A percentile compares a stretch with the other conserved stretches of the same genome.
Evolutionary conservation across 2,888 invertebrate genomes (phyloP).

Genomic region (Perizoma affinitatum): DNA sequence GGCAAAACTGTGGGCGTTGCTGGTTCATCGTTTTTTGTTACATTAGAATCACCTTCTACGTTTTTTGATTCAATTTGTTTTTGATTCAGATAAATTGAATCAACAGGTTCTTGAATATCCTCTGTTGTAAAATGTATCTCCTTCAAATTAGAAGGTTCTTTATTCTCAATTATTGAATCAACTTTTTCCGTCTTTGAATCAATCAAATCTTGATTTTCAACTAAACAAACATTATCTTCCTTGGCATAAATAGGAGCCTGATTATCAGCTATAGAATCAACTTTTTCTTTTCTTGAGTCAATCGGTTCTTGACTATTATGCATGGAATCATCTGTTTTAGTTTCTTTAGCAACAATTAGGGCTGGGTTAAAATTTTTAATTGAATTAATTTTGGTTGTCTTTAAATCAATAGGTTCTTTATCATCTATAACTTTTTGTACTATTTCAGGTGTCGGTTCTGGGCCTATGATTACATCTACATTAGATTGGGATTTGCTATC

Average conservation of each 20-base stretch:
- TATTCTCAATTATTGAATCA: conserved; percentile 29
- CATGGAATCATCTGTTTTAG: conserved; percentile 42
- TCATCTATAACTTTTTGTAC: conserved; percentile 55
- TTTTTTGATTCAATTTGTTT: not conserved
- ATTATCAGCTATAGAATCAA: conserved; percentile 13
- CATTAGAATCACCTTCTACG: conserved; percentile 29
- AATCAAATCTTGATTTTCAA: conserved; percentile 21
- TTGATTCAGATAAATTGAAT: conserved; percentile 1
- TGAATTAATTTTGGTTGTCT: conserved; percentile 22
- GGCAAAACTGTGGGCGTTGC: conserved; percentile 48
- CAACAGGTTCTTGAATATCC: conserved; percentile 18
- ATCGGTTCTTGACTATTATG: conserved; percentile 22
- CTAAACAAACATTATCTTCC: conserved; percentile 18
- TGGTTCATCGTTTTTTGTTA: conserved; percentile 39
- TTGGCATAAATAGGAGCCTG: conserved; percentile 24
- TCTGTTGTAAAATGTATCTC: conserved; percentile 20
- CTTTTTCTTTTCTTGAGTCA: conserved; percentile 1
- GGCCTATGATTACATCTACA: conserved; percentile 28
- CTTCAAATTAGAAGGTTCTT: conserved; percentile 9
- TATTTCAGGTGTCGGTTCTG: conserved; percentile 52
- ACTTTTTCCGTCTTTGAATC: conserved; percentile 42
- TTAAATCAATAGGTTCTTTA: conserved; percentile 25
- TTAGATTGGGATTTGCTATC: conserved; percentile 30
- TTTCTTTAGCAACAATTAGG: conserved; percentile 17
- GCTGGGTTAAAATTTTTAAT: conserved; percentile 13